Base-by-base conservation (phyloP, 1,140 invertebrate species). In the Hetaerina americana region DNA sequence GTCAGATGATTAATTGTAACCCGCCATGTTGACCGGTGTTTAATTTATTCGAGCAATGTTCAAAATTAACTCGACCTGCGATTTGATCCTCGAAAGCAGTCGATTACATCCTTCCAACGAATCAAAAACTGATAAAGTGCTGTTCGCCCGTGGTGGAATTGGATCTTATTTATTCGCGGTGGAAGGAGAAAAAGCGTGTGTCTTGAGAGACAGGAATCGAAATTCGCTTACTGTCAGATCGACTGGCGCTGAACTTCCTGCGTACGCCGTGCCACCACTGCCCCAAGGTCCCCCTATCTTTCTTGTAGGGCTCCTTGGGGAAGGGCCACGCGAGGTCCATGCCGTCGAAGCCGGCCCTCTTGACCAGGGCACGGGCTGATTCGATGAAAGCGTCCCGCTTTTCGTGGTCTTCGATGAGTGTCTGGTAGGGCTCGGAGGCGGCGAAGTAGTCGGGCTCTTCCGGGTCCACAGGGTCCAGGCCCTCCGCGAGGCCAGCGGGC, bases 281-380 rank as follows among this genome's bases (percentile, higher is more conserved):
- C 27, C 88, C 84, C 40, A 89, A 82, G 49, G 85, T 84, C 29
- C 86, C 82, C 49, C 87, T 87, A 10, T 92, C 85, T 78, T 92
- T 92, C 83, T 92, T 91, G 15, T 90, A 85, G 78, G 90, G 91
- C 68, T 86, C 86, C 71, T 85, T 86, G 12, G 90, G 88, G 82
- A 93, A 94, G 81, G 94, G 89, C 92, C 92, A 94, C 26, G 89
- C 90, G 0, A 95, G 81, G 77, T 94, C 92, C 0, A 94, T 81
- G n/a, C 92, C 92, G 78, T 94, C 92, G 72, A 94, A 94, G n/a
- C 87, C 87, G 75, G 92, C 89, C 66, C 90, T 88, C 70, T 87
- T 87, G 1, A 92, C 78, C 12, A 93, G 73, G 5, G 87, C 80
- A 25, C 87, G 84, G 18, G 88, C 88, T 1, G 91, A 91, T 75